phyloP scores from a whole-genome alignment of 2,113 vertebrate species.

The Cephalopterus ornatus region DNA sequence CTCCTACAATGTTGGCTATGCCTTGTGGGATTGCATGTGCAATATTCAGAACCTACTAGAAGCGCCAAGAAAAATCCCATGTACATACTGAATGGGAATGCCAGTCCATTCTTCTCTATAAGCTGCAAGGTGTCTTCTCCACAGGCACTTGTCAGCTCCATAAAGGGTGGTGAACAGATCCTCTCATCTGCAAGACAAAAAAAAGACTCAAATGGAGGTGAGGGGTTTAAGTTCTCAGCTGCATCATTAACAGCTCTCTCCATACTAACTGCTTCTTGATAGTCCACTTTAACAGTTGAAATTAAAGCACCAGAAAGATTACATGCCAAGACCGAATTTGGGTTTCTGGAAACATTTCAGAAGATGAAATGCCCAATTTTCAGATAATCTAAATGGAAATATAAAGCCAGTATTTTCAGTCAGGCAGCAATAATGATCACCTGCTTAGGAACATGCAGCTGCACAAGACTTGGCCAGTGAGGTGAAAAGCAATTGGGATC shows the following conservation, averaged over 20 bases:
- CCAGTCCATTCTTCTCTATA: conserved; percentile 89
- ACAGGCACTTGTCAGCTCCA: conserved; percentile 91
- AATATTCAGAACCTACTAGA: not conserved
- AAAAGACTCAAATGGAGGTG: not conserved
- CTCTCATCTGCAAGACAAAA: conserved; percentile 81
- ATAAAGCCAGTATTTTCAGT: not conserved
- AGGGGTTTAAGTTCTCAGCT: not conserved
- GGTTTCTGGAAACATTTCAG: not conserved
- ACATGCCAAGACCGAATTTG: not conserved
- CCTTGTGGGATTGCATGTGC: not conserved
- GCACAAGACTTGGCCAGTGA: not conserved
- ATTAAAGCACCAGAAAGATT: not conserved
- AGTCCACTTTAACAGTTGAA: not conserved
- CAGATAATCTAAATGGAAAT: not conserved
- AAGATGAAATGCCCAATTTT: not conserved
- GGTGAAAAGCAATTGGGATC: not conserved
- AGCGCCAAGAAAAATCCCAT: not conserved
- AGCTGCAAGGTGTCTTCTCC: conserved; percentile 88
- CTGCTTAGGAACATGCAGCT: not conserved
- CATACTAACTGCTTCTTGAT: not conserved
- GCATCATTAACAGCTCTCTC: not conserved
- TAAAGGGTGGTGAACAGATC: conserved; percentile 97
- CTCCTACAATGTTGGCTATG: not conserved
- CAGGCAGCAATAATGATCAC: not conserved
- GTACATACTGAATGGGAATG: conserved; percentile 94